Percentiles rank a stretch among this genome's conserved stretches.
phyloP scores from a whole-genome alignment of 2,888 invertebrate genomes.

The Drosophila kuntzei region DNA sequence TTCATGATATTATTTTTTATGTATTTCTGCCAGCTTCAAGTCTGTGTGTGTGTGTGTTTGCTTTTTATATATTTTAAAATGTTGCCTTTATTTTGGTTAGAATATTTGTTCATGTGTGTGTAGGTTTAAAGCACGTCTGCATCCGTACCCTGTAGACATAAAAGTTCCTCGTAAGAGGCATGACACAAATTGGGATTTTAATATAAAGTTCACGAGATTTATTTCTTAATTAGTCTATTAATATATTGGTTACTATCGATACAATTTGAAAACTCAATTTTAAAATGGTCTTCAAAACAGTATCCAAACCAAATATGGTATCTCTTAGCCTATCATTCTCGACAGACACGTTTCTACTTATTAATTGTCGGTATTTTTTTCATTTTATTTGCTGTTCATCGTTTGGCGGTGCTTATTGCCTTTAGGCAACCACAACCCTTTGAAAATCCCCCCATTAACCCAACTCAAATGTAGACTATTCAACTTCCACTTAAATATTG shows the following conservation, averaged over 20 bases:
- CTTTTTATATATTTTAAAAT: conserved; percentile 50
- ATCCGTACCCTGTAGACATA: conserved; percentile 6
- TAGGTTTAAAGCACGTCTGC: conserved; percentile 4
- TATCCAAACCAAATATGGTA: neutral
- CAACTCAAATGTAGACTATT: neutral
- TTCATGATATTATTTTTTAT: conserved; percentile 78
- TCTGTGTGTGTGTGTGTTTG: conserved; percentile 6
- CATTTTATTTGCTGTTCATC: conserved; percentile 28
- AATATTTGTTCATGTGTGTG: conserved; percentile 24
- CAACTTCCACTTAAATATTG: conserved; percentile 11
- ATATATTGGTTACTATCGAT: neutral
- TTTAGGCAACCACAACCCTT: conserved; percentile 6
- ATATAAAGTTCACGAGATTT: neutral
- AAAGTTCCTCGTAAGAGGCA: neutral
- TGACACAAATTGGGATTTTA: neutral
- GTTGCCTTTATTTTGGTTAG: conserved; percentile 57
- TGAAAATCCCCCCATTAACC: neutral
- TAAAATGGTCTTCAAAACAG: neutral
- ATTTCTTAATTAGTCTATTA: neutral
- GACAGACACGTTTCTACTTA: neutral
- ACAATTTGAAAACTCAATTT: no score
- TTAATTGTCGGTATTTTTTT: conserved; percentile 7
- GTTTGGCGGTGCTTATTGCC: conserved; percentile 41
- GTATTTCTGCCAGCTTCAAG: conserved; percentile 46
- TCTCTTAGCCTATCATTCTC: neutral